Percentiles rank a stretch among this genome's conserved stretches.
Evolutionary conservation across 1,140 invertebrate species (phyloP).

Genomic region (Drosophila hydei): DNA sequence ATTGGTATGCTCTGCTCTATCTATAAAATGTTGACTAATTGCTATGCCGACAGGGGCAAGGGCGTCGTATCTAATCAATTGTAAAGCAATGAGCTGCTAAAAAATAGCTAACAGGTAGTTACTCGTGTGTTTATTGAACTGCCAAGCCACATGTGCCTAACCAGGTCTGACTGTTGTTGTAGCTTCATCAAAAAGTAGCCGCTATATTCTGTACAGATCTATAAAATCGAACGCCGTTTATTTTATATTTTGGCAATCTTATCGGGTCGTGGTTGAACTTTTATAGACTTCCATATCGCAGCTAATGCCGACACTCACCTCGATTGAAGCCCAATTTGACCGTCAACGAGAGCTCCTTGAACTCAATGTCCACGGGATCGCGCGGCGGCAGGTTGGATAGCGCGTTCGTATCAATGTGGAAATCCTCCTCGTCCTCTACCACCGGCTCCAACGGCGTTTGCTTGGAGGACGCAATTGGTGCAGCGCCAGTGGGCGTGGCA

Average conservation of each 20-base stretch:
- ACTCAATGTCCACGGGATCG: conserved; percentile 88
- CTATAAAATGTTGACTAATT: conserved; percentile 58
- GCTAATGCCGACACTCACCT: conserved; percentile 84
- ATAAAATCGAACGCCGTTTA: conserved; percentile 46
- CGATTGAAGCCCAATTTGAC: conserved; percentile 89
- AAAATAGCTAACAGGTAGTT: conserved; percentile 59
- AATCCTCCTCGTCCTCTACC: conserved; percentile 53
- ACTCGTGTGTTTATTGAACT: conserved; percentile 31
- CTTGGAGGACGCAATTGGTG: conserved; percentile 2
- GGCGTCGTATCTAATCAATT: conserved; percentile 63
- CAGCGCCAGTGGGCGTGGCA: conserved; percentile 1
- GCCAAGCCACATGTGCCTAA: conserved; percentile 7
- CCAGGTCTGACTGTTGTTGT: not conserved
- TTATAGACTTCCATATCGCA: conserved; percentile 22
- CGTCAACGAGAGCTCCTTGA: conserved; percentile 88
- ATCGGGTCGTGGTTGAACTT: conserved; percentile 45
- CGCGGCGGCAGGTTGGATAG: conserved; percentile 85
- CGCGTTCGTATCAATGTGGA: conserved; percentile 53
- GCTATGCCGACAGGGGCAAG: conserved; percentile 22
- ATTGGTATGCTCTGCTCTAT: conserved; percentile 7
- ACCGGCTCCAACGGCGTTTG: conserved; percentile 53
- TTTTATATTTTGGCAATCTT: conserved; percentile 60
- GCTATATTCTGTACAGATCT: conserved; percentile 30
- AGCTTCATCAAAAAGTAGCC: conserved; percentile 51
- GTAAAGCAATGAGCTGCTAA: conserved; percentile 44